These are phyloP conservation scores for Ditylenchus dipsaci DNA, from an alignment of 1,140 invertebrate genomes.

Conservation along the genomic window DNA sequence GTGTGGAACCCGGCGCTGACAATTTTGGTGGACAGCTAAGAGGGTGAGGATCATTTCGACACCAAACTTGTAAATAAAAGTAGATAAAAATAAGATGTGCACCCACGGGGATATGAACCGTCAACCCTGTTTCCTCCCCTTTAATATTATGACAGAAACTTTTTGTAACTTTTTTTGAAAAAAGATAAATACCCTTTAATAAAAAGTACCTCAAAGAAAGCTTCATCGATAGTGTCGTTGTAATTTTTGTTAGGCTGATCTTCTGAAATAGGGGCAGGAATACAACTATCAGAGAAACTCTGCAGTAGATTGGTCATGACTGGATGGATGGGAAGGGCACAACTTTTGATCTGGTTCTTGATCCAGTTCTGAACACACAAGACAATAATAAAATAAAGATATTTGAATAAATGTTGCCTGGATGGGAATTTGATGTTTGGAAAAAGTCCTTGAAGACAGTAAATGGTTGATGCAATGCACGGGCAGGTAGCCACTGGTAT, in stretches of 20 bases:
- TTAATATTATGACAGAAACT: too few relatives aligned
- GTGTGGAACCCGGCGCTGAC: too few relatives aligned
- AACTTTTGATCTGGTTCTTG: conserved; percentile 33
- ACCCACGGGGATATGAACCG: too few relatives aligned
- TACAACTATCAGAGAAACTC: conserved; percentile 35
- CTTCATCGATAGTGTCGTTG: conserved; percentile 34
- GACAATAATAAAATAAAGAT: too few relatives aligned
- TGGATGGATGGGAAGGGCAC: conserved; percentile 28
- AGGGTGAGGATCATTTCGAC: too few relatives aligned
- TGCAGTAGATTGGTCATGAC: conserved; percentile 34
- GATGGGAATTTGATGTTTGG: conserved; percentile 75
- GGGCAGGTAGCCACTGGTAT: conserved; percentile 83
- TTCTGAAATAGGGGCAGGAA: conserved; percentile 12
- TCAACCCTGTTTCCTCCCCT: too few relatives aligned
- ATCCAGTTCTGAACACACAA: conserved; percentile 34
- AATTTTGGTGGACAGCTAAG: too few relatives aligned
- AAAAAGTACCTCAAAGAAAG: conserved; percentile 24
- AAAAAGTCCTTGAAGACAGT: conserved; percentile 86
- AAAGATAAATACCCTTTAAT: too few relatives aligned
- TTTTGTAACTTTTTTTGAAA: too few relatives aligned
- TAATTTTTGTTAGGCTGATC: conserved; percentile 7
- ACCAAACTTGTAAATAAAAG: too few relatives aligned
- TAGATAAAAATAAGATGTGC: too few relatives aligned
- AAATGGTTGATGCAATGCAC: conserved; percentile 95
- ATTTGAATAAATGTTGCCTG: conserved; percentile 2